phyloP scores from a whole-genome alignment of 2,113 vertebrate genomes.

The Callochromis pleurospilus region DNA sequence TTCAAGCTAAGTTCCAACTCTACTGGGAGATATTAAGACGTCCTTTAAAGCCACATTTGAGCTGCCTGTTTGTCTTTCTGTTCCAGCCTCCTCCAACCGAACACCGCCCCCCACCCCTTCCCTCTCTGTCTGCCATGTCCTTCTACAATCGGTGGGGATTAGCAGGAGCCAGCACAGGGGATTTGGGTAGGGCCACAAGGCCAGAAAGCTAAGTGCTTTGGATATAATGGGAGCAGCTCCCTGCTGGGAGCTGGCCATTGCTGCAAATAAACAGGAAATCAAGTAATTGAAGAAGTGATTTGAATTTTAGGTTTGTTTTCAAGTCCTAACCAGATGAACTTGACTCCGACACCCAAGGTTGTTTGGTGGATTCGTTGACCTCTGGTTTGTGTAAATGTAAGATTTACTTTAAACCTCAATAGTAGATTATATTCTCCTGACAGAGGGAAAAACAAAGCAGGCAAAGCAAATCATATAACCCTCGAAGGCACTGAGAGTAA shows the following conservation, averaged over 20 bases:
- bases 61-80: conserved; percentile 48
- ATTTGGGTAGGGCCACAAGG: conserved; percentile 57
- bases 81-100: conserved; percentile 26
- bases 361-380: not conserved
- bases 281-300: not conserved
- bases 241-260: conserved; percentile 37
- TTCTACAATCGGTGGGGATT: conserved; percentile 51
- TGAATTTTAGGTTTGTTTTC: not conserved
- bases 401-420: not conserved
- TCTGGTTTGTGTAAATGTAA: not conserved
- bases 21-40: conserved; percentile 31
- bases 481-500: not conserved
- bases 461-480: not conserved
- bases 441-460: conserved; percentile 7
- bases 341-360: not conserved
- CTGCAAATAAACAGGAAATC: not conserved
- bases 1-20: conserved; percentile 2
- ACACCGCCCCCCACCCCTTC: not conserved
- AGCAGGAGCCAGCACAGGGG: conserved; percentile 49
- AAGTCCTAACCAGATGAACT: not conserved
- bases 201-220: conserved; percentile 64
- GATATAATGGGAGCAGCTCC: conserved; percentile 53
- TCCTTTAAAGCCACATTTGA: conserved; percentile 44
- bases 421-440: conserved; percentile 16
- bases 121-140: conserved; percentile 31